Conservation (phyloP, 2,888 invertebrate species). For the Hypomecis atomaria region DNA sequence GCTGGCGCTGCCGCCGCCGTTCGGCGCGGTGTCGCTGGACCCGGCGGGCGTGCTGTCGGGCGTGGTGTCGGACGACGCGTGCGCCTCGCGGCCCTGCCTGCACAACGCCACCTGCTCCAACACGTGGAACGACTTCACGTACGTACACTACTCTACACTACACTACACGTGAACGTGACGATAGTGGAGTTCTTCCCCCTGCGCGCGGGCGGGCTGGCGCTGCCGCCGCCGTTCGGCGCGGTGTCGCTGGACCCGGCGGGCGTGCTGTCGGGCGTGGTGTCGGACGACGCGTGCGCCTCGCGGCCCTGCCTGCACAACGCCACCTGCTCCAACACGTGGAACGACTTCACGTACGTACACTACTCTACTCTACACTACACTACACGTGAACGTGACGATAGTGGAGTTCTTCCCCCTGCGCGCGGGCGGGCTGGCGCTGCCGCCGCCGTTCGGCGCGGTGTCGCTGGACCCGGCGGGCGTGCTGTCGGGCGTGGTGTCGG, state of each 20-base stretch:
- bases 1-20: slow-evolving; percentile 87
- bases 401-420: slow-evolving; percentile 93
- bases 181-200: slow-evolving; percentile 94
- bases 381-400: slow-evolving; percentile 86
- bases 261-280: slow-evolving; percentile 91
- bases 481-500: slow-evolving; percentile 92
- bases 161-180: slow-evolving; percentile 78
- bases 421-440: slow-evolving; percentile 87
- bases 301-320: slow-evolving; percentile 93
- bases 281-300: slow-evolving; percentile 93
- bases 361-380: too few species aligned
- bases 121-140: slow-evolving; percentile 96
- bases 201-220: slow-evolving; percentile 86
- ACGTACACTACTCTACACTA: too few species aligned
- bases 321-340: slow-evolving; percentile 92
- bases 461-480: slow-evolving; percentile 88
- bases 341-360: slow-evolving; percentile 90
- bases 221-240: slow-evolving; percentile 89
- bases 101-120: slow-evolving; percentile 90
- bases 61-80: slow-evolving; percentile 94
- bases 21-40: slow-evolving; percentile 90
- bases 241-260: slow-evolving; percentile 88
- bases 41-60: slow-evolving; percentile 89
- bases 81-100: slow-evolving; percentile 90
- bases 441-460: slow-evolving; percentile 89